Percentiles rank a stretch among this genome's conserved stretches.
These are phyloP conservation scores for Ectemnius cavifrons DNA, from an alignment of 2,888 invertebrate species.

Conservation along the genomic window DNA sequence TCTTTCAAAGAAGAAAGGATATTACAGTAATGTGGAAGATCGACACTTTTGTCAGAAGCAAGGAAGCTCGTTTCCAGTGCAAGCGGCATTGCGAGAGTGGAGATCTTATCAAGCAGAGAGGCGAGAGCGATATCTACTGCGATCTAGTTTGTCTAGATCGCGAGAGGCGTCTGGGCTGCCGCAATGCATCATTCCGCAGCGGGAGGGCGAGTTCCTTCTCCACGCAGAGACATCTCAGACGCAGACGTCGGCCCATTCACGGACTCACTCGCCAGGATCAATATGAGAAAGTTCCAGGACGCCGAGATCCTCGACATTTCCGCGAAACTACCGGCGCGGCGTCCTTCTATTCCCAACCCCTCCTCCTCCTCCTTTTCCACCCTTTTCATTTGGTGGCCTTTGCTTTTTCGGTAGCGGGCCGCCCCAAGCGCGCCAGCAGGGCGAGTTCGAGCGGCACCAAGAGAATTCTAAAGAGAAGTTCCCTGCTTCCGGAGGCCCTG, in stretches of 20 bases:
- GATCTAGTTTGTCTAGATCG: conserved; percentile 37
- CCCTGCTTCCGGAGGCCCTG: conserved; percentile 13
- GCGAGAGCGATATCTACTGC: conserved; percentile 12
- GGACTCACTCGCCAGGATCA: conserved; percentile 46
- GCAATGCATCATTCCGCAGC: conserved; percentile 61
- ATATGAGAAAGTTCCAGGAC: conserved; percentile 52
- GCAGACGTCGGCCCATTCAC: conserved; percentile 55
- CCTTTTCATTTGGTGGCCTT: neutral
- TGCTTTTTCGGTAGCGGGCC: conserved; percentile 19
- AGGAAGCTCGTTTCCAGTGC: no score
- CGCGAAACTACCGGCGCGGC: conserved; percentile 31
- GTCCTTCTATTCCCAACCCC: neutral
- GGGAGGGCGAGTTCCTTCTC: conserved; percentile 31
- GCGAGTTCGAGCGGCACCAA: conserved; percentile 12
- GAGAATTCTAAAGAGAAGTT: conserved; percentile 29
- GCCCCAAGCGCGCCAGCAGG: neutral
- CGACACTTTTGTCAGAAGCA: no score
- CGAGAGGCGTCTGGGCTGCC: conserved; percentile 42
- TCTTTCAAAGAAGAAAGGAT: no score
- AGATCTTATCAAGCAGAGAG: conserved; percentile 4
- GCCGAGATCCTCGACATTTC: conserved; percentile 38
- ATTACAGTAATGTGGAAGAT: no score
- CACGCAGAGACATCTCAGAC: conserved; percentile 47
- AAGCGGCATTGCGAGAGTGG: no score
- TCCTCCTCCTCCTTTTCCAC: neutral